phyloP scores from a whole-genome alignment of 1,140 invertebrate species.

The Probaryconus sp. region DNA sequence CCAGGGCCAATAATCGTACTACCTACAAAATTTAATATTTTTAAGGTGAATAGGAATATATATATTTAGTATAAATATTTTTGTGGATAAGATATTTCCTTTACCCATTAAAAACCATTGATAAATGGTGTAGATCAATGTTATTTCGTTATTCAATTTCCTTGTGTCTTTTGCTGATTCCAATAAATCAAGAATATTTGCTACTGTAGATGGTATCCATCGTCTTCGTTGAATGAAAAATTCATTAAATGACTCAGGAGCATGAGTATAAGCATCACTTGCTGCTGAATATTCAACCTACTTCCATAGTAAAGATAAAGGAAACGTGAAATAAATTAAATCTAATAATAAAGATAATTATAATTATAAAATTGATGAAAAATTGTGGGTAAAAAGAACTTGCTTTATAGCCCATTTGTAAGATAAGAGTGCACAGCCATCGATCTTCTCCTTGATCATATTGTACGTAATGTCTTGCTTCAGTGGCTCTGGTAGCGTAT shows the following conservation, averaged over 20 bases:
- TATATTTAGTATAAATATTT: no score
- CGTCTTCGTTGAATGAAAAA: constrained; percentile 92
- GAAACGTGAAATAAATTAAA: no score
- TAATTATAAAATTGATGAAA: constrained; percentile 1
- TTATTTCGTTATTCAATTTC: constrained; percentile 91
- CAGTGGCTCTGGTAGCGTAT: constrained; percentile 88
- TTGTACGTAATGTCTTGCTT: constrained; percentile 92
- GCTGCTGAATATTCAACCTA: constrained; percentile 93
- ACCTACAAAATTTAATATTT: constrained; percentile 72
- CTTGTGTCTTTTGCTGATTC: constrained; percentile 86
- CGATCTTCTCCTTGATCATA: constrained; percentile 95
- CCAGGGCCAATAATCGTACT: constrained; percentile 89
- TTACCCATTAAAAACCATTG: constrained; percentile 82
- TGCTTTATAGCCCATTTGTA: constrained; percentile 92
- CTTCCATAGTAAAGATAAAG: no score
- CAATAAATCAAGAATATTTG: constrained; percentile 91
- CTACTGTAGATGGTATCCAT: constrained; percentile 94
- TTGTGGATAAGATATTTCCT: no score
- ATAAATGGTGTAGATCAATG: constrained; percentile 88
- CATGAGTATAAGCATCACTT: constrained; percentile 94
- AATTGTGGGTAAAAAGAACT: constrained; percentile 9
- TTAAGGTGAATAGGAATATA: no score
- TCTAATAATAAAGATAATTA: constrained; percentile 7
- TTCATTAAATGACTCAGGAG: constrained; percentile 91
- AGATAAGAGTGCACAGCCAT: constrained; percentile 91